Evolutionary conservation across 1,140 invertebrate species (phyloP).

Genomic region (Rhagoletis zephyria): DNA sequence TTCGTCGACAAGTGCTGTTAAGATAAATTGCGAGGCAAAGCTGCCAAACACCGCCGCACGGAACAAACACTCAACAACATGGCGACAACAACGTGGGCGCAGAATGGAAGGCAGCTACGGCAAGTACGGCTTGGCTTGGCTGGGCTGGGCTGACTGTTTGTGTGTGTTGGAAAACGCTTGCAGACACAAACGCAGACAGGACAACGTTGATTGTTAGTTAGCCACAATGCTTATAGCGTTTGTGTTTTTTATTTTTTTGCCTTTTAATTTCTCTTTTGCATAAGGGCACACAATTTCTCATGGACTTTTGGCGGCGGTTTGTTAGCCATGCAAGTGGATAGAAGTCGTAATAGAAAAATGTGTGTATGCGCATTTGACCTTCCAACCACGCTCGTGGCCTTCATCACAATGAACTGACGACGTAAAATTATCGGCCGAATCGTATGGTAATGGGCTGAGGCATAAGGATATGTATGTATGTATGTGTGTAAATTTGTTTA

Average conservation of each 20-base stretch:
- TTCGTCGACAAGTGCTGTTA: conserved; percentile 52
- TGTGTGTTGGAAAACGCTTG: neutral
- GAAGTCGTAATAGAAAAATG: neutral
- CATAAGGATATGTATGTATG: neutral
- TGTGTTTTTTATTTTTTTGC: neutral
- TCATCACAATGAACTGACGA: conserved; percentile 71
- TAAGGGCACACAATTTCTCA: conserved; percentile 16
- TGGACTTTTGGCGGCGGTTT: neutral
- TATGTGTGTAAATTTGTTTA: too few relatives aligned
- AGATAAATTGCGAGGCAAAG: conserved; percentile 35
- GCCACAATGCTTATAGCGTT: neutral
- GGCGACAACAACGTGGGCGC: neutral
- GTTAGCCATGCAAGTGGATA: neutral
- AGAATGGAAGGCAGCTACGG: neutral
- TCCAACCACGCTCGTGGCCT: conserved; percentile 71
- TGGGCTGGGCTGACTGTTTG: neutral
- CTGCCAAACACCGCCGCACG: conserved; percentile 25
- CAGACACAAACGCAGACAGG: neutral
- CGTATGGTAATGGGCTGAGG: neutral
- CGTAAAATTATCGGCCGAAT: neutral
- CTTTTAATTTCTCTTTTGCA: conserved; percentile 40
- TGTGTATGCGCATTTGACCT: conserved; percentile 63
- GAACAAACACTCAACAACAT: neutral
- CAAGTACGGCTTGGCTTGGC: neutral
- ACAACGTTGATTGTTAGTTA: conserved; percentile 37